Evolutionary conservation across 2,113 vertebrate species (phyloP).

Genomic region (Tychaedon coryphoeus): DNA sequence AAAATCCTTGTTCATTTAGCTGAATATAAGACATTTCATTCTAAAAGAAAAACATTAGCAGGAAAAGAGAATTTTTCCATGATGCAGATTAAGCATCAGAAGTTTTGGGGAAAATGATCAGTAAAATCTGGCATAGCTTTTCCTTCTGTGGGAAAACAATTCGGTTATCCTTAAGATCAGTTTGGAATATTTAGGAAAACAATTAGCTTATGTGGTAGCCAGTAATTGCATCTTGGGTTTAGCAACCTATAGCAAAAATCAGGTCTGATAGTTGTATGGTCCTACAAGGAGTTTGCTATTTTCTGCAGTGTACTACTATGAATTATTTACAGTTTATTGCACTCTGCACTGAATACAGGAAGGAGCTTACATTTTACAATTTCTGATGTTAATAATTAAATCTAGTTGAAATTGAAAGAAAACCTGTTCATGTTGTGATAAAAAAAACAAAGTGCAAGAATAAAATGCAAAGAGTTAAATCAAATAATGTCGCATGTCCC

Average conservation of each 20-base stretch:
- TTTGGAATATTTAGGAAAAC: neutral
- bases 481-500: neutral
- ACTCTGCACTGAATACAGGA: neutral
- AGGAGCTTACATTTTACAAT: neutral
- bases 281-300: neutral
- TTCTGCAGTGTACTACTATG: neutral
- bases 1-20: neutral
- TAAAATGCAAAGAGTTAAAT: neutral
- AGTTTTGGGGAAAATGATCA: neutral
- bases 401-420: neutral
- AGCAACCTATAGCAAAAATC: neutral
- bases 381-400: neutral
- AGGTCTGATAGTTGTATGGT: neutral
- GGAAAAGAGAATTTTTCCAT: neutral
- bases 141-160: neutral
- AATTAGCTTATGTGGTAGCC: neutral
- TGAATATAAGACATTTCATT: neutral
- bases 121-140: neutral
- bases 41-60: neutral
- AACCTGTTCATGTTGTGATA: neutral
- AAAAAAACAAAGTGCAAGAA: neutral
- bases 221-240: neutral
- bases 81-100: neutral
- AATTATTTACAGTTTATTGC: neutral
- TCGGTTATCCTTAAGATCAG: neutral